These are phyloP conservation scores for Dryobates pubescens DNA, from an alignment of 2,797 vertebrate genomes.

Conservation along the genomic window DNA sequence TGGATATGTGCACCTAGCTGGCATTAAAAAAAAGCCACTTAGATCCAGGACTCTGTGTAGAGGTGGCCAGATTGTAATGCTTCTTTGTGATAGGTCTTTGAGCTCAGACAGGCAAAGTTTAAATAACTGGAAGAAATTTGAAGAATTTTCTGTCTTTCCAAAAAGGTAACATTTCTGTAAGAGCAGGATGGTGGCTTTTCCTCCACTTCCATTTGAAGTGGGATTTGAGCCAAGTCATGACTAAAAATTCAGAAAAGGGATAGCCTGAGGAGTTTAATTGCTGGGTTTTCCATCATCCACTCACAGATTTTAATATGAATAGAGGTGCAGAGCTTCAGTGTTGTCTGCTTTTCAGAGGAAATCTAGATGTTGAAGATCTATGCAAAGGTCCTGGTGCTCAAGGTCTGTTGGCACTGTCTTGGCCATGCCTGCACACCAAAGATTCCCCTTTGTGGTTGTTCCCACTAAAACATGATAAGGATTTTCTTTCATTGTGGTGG, in stretches of 20 bases:
- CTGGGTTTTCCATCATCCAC: background rate
- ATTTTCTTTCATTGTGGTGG: background rate
- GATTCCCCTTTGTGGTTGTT: background rate
- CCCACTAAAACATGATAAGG: background rate
- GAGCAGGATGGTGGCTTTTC: accelerated
- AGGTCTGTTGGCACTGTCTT: background rate
- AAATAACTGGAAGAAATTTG: background rate
- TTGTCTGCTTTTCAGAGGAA: background rate
- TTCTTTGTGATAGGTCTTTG: background rate
- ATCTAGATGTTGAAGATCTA: background rate
- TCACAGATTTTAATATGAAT: background rate
- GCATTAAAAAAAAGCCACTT: background rate
- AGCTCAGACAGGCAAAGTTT: background rate
- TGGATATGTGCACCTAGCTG: background rate
- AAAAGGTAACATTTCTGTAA: background rate
- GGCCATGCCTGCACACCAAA: background rate
- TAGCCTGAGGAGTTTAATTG: background rate
- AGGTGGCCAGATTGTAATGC: background rate
- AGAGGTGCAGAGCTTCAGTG: background rate
- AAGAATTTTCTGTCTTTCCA: background rate
- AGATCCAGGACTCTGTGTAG: accelerated
- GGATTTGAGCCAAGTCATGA: background rate
- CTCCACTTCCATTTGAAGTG: background rate
- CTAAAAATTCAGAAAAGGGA: background rate
- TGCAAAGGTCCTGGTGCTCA: background rate